Base-by-base conservation (phyloP, 2,888 invertebrate genomes). In the Agrochola lota region DNA sequence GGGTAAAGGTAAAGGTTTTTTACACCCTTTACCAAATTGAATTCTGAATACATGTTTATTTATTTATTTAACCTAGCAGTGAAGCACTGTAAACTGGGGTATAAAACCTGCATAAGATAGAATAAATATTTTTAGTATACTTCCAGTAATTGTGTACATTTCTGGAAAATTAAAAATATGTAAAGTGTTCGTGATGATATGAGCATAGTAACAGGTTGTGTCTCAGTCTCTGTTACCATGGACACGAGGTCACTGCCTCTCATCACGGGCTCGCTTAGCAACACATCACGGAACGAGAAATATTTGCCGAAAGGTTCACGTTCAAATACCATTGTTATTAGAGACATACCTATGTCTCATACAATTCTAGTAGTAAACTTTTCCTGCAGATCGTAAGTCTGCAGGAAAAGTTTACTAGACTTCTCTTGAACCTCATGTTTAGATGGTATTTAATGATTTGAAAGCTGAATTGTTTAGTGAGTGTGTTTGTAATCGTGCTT, bases 191-290 rank as follows among this genome's bases (percentile, higher is more conserved):
- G 12, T 63, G 26, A 62, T 9, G 71, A 40, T 23, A 35, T 11
- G 7, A 52, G 68, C 60, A 17, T 74, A 62, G 35, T 63, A 46
- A 30, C 46, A 63, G 55, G 15, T 60, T 17, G 26, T 3, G 8
- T 62, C 55, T 23, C 23, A 55, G 15, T 26, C 26, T 69, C 30
- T 6, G 68, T 76, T 35, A 23, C 35, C 26, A 69, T 76, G 23
- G 77, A 15, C n/a, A n/a, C 49, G 63, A 46, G 77, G 63, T 57
- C 63, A 43, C n/a, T 67, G 75, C 20, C 49, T 57, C 17, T n/a
- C 43, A 4, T n/a, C 23, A 26, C 17, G n/a, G 9, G 66, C 40
- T 60, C 77, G 30, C 69, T 57, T 30, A 77, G 71, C 74, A 60
- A 76, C 68, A 26, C 35, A 23, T 23, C 15, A 43, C 15, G 30